phyloP scores from a whole-genome alignment of 2,888 invertebrate species.

The Tribolium freemani region DNA sequence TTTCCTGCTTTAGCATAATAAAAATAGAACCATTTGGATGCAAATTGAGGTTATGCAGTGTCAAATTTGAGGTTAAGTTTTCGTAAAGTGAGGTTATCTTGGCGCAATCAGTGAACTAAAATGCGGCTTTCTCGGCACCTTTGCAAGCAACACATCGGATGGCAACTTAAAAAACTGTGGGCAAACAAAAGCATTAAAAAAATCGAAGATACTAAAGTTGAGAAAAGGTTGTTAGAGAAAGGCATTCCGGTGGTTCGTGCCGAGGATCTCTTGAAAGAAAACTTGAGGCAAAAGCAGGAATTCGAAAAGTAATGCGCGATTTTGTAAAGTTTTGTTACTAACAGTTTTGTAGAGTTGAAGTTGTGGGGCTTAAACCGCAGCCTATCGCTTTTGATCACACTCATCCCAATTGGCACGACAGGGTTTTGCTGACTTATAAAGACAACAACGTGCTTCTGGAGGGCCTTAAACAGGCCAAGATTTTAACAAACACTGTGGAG shows the following conservation, averaged over 20 bases:
- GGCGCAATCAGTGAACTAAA: neutral
- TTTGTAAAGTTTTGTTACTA: neutral
- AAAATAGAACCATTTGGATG: neutral
- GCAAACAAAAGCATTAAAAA: conserved; percentile 75
- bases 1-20: neutral
- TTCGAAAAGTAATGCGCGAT: conserved; percentile 50
- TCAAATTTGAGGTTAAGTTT: conserved; percentile 22
- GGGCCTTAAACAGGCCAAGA: conserved; percentile 83
- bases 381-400: conserved; percentile 70
- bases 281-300: conserved; percentile 56
- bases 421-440: conserved; percentile 73
- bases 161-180: conserved; percentile 83
- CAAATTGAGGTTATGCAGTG: conserved; percentile 13
- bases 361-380: conserved; percentile 68
- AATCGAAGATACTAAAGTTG: conserved; percentile 72
- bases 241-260: conserved; percentile 77
- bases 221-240: conserved; percentile 70
- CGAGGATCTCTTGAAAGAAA: conserved; percentile 71
- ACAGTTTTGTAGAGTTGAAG: conserved; percentile 58
- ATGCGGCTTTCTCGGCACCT: neutral
- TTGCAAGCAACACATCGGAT: conserved; percentile 76
- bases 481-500: conserved; percentile 84
- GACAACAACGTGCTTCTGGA: conserved; percentile 77
- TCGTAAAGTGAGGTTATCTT: neutral
- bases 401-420: conserved; percentile 78